Conservation (phyloP, 2,888 invertebrate species). For the Stenolophus ochropezus region DNA sequence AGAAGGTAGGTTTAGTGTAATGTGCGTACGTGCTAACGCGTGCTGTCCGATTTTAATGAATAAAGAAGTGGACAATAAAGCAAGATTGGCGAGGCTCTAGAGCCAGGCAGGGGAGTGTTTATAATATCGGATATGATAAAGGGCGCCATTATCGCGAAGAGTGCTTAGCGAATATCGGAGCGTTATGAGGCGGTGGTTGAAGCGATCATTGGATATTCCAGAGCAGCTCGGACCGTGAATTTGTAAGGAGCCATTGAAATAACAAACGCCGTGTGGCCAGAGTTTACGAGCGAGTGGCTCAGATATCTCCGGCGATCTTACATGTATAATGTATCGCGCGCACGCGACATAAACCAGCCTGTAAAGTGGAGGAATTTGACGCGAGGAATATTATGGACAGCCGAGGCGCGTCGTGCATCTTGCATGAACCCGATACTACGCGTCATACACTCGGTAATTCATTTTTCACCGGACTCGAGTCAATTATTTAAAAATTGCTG, state of each 20-base stretch:
- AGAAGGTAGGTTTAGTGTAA: slow-evolving; percentile 11
- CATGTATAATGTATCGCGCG: slow-evolving; percentile 57
- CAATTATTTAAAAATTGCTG: slow-evolving; percentile 76
- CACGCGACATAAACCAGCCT: slow-evolving; percentile 59
- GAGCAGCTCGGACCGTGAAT: slow-evolving; percentile 51
- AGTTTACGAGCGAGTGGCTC: slow-evolving; percentile 51
- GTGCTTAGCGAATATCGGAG: slow-evolving; percentile 47
- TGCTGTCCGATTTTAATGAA: slow-evolving; percentile 40
- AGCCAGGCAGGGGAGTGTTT: neutral
- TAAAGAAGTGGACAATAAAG: slow-evolving; percentile 44
- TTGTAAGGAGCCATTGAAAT: slow-evolving; percentile 56
- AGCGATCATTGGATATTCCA: slow-evolving; percentile 57
- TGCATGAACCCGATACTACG: slow-evolving; percentile 52
- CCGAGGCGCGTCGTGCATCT: slow-evolving; percentile 54
- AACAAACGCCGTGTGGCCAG: slow-evolving; percentile 55
- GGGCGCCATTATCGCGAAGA: slow-evolving; percentile 29
- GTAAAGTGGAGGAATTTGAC: slow-evolving; percentile 57
- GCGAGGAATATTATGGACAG: slow-evolving; percentile 56
- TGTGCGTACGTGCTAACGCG: slow-evolving; percentile 28
- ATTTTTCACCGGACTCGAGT: slow-evolving; percentile 75
- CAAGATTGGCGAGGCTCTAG: neutral
- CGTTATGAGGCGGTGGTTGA: slow-evolving; percentile 52
- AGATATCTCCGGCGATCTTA: slow-evolving; percentile 37
- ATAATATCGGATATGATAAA: slow-evolving; percentile 51
- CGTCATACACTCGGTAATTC: slow-evolving; percentile 71